phyloP scores from a whole-genome alignment of 2,113 vertebrate species.

The Callithrix jacchus region DNA sequence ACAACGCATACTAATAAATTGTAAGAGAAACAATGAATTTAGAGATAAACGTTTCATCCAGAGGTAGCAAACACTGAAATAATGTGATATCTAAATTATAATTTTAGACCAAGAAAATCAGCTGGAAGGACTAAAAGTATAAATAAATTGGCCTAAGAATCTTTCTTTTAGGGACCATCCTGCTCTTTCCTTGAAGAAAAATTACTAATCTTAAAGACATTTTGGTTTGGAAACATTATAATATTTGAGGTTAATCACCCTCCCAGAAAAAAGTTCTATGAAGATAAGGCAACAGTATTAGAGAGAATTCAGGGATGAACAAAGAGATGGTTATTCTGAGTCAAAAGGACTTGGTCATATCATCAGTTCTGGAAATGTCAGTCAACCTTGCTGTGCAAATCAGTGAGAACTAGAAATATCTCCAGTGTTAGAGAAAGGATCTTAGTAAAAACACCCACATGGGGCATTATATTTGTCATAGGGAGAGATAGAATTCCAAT shows the following conservation, averaged over 20 bases:
- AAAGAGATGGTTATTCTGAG: not conserved
- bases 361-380: not conserved
- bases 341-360: not conserved
- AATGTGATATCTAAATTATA: not conserved
- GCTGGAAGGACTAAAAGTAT: not conserved
- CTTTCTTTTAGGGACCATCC: not conserved
- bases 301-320: not conserved
- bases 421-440: not conserved
- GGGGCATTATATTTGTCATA: not conserved
- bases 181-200: slow-evolving; percentile 14
- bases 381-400: not conserved
- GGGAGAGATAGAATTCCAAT: not conserved
- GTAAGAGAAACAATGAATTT: not conserved
- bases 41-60: not conserved
- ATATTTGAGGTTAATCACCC: not conserved
- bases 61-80: not conserved
- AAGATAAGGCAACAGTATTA: not conserved
- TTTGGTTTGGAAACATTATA: not conserved
- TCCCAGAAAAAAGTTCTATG: not conserved
- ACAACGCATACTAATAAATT: not conserved
- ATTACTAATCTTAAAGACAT: not conserved
- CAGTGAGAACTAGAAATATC: not conserved
- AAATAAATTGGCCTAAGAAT: not conserved
- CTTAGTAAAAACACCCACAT: not conserved
- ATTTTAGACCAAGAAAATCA: not conserved